phyloP scores from a whole-genome alignment of 2,113 vertebrate species.

The Dicentrarchus labrax region DNA sequence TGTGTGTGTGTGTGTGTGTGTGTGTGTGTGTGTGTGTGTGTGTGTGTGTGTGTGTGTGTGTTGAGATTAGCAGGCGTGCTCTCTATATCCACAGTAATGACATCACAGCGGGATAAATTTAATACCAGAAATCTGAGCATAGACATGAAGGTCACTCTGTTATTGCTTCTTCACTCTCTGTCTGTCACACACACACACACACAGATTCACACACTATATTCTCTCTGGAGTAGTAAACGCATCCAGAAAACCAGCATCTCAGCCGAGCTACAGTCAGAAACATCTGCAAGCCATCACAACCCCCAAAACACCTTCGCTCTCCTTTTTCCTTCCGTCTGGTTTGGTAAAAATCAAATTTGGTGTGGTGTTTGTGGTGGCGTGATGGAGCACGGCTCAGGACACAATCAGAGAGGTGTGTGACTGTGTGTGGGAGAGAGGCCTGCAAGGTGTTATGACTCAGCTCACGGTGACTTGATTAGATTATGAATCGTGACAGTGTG shows the following conservation, averaged over 20 bases:
- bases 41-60: constrained; percentile 8
- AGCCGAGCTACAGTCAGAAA: constrained; percentile 13
- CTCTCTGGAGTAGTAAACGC: constrained; percentile 30
- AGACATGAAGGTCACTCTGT: constrained; percentile 49
- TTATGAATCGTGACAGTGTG: constrained; percentile 43
- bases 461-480: constrained; percentile 49
- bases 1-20: background rate
- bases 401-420: constrained; percentile 37
- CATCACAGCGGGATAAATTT: constrained; percentile 44
- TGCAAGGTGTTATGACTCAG: constrained; percentile 58
- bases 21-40: background rate
- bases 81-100: constrained; percentile 27
- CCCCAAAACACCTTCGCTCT: constrained; percentile 22
- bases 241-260: constrained; percentile 25
- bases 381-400: constrained; percentile 14
- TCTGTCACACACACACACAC: background rate
- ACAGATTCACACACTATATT: background rate
- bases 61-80: constrained; percentile 29
- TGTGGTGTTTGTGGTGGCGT: constrained; percentile 26
- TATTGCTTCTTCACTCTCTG: constrained; percentile 19
- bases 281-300: constrained; percentile 62
- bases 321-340: constrained; percentile 10
- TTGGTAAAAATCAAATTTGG: background rate
- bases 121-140: constrained; percentile 45
- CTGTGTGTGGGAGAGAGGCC: constrained; percentile 42